phyloP scores from a whole-genome alignment of 2,888 invertebrate genomes.

The Yponomeuta sedellus region DNA sequence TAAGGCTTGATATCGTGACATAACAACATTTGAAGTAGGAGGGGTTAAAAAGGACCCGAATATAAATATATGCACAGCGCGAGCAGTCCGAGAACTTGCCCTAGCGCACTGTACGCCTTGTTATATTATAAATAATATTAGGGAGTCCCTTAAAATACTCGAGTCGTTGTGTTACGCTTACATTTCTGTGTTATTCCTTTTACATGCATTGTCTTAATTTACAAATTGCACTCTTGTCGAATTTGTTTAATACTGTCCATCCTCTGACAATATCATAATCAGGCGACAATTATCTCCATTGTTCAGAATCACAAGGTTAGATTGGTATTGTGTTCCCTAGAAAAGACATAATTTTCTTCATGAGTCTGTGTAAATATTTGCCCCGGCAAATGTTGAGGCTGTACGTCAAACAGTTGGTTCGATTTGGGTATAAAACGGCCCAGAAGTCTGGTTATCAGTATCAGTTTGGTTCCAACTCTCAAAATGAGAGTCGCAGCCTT shows the following conservation, averaged over 20 bases:
- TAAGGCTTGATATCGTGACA: no score
- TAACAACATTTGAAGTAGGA: no score
- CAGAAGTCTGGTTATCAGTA: slow-evolving; percentile 28
- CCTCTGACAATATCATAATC: slow-evolving; percentile 36
- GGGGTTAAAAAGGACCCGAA: no score
- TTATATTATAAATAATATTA: no score
- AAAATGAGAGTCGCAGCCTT: slow-evolving; percentile 64
- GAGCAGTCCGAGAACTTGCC: no score
- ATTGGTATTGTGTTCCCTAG: slow-evolving; percentile 34
- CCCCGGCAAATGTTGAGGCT: slow-evolving; percentile 22
- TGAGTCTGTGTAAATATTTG: slow-evolving; percentile 42
- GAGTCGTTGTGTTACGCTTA: no score
- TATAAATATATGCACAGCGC: no score
- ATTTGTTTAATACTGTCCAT: background rate
- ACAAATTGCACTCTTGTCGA: background rate
- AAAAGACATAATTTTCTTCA: slow-evolving; percentile 35
- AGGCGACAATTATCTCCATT: slow-evolving; percentile 46
- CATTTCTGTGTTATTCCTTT: no score
- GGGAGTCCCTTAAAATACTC: no score
- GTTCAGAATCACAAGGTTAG: slow-evolving; percentile 39
- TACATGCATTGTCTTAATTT: background rate
- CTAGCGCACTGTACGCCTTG: no score
- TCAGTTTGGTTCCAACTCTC: slow-evolving; percentile 69
- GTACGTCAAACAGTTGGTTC: slow-evolving; percentile 28
- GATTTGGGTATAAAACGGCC: slow-evolving; percentile 51